Evolutionary conservation across 2,888 invertebrate species (phyloP), one percentile per base, ranked within the genome.

Genomic region (Epirrhoe alternata): DNA sequence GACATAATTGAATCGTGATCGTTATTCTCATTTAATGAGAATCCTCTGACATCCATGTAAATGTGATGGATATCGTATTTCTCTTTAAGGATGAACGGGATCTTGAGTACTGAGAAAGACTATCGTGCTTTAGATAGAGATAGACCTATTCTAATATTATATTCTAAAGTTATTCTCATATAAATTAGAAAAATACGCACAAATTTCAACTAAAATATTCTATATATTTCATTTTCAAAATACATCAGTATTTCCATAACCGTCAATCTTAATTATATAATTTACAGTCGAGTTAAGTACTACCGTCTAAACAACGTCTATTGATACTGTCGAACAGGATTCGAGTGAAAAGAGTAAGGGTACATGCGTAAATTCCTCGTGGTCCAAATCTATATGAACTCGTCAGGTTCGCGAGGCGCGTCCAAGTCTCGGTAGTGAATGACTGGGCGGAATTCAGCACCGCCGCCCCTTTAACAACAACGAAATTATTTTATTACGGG

Each of bases 401-500:
- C 97, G 90, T 97, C 97, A 74, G 97, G 97, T 91, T 98, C 98
- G 88, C 97, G 95, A 73, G 98, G 98, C 76, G 98, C 98, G 91
- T 98, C 98, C 94, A 98, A 95, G 94, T 98, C 98, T 87, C 98
- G 95, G 94, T 98, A 98, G 94, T 98, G 97, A 87, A 98, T 97
- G 85, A 98, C 96, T 81, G 97, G 97, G 84, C 98, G 96, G 94
- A 96, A 97, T 88, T 97, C 97, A 82, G 95, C 95, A 85, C 95
- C 95, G 84, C 95, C 95, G 86, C 95, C 95, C 93, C 97, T 96
- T 95, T 90, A 96, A 95, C 92, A 94, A 95, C 82, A 89, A 90
- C 80, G 81, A 84, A 66, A 80, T 66, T 16, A 68, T 73, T 74
- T 65, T 72, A 69, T 84, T 80, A 84, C 4, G 72, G 72, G 71